phyloP scores from a whole-genome alignment of 2,113 vertebrate species.

The Hemicordylus capensis region DNA sequence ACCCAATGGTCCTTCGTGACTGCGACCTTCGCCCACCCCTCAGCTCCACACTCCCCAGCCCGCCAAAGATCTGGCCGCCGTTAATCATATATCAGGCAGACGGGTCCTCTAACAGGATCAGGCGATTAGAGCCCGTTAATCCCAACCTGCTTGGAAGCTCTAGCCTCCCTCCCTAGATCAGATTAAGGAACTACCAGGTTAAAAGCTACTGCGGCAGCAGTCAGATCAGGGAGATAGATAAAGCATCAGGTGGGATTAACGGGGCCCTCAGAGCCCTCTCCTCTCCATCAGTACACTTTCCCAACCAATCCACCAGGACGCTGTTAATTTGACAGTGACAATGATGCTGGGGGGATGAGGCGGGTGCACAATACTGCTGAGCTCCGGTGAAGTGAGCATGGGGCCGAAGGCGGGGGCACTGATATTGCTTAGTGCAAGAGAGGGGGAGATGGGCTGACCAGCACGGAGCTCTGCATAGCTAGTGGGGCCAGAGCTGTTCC shows the following conservation, averaged over 20 bases:
- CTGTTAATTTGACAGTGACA: not conserved
- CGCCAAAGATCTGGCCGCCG: not conserved
- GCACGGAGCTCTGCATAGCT: not conserved
- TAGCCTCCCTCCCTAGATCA: not conserved
- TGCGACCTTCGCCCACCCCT: fast-evolving
- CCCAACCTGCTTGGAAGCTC: not conserved
- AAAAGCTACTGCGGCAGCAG: conserved; percentile 12
- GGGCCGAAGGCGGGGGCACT: no score
- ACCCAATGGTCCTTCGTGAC: fast-evolving
- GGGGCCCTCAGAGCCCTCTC: not conserved
- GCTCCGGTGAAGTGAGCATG: not conserved
- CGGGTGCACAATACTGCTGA: no score
- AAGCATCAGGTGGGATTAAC: conserved; percentile 20
- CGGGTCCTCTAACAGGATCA: conserved; percentile 64
- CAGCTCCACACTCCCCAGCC: not conserved
- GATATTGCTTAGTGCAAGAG: not conserved
- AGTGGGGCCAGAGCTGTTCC: not conserved
- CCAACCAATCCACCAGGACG: not conserved
- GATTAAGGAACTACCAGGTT: conserved; percentile 6
- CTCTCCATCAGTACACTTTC: not conserved
- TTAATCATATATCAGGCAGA: conserved; percentile 49
- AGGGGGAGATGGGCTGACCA: no score
- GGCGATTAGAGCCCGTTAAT: conserved; percentile 61
- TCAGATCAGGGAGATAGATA: conserved; percentile 21
- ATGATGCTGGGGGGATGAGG: not conserved